Percentiles rank a stretch among this genome's conserved stretches.
Evolutionary conservation across 2,888 invertebrate genomes (phyloP).

Genomic region (Melolontha melolontha): DNA sequence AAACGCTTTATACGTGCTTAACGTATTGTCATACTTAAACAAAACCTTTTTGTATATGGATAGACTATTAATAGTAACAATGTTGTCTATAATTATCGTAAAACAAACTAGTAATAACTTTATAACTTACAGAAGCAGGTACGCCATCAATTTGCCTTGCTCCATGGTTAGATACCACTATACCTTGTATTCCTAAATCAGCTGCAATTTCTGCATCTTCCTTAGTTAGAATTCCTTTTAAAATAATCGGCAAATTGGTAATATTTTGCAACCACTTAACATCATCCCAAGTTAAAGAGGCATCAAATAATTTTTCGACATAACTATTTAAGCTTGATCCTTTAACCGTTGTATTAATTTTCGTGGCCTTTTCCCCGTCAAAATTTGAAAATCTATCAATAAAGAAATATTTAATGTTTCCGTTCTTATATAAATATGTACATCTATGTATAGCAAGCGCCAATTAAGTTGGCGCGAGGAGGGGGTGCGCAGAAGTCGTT

Average conservation of each 20-base stretch:
- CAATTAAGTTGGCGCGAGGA: too few relatives aligned
- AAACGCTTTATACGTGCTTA: too few relatives aligned
- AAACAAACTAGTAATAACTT: constrained; percentile 7
- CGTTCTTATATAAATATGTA: constrained; percentile 8
- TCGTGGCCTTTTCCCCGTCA: constrained; percentile 68
- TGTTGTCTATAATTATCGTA: background rate
- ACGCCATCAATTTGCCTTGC: constrained; percentile 90
- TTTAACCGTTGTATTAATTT: constrained; percentile 65
- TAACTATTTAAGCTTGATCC: constrained; percentile 86
- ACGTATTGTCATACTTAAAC: too few relatives aligned
- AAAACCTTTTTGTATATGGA: too few relatives aligned
- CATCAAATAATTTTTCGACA: constrained; percentile 82
- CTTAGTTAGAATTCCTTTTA: constrained; percentile 88
- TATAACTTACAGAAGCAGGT: constrained; percentile 77
- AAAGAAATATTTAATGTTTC: background rate
- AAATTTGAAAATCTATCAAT: constrained; percentile 83
- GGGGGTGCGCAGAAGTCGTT: too few relatives aligned
- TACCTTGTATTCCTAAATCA: constrained; percentile 80
- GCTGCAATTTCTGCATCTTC: constrained; percentile 86
- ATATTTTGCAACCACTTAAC: constrained; percentile 85
- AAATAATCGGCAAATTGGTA: constrained; percentile 82
- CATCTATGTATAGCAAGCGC: too few relatives aligned
- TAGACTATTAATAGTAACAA: too few relatives aligned
- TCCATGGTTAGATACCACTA: constrained; percentile 95
- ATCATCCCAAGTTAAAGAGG: constrained; percentile 87